Evolutionary conservation across 2,113 vertebrate species (phyloP), one percentile per base, ranked within the genome.

Genomic region (Polypterus bichir): DNA sequence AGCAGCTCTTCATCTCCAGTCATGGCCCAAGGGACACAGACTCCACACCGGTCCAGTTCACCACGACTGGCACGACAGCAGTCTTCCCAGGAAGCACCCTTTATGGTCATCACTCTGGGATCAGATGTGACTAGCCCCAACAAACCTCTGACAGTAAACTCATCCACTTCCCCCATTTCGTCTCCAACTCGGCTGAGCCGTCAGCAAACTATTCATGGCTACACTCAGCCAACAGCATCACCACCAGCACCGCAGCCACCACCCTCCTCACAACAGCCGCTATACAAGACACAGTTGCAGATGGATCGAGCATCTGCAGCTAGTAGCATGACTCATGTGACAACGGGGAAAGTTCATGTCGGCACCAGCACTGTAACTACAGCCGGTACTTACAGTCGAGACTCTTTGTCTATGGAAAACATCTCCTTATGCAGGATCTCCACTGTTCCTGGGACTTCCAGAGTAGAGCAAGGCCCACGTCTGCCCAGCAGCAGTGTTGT

Each of bases 401-500:
- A 86, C 44, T 78, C 91, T 0, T 76, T 94, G 11, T 93, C 91
- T 3, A 81, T 86, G 0, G 92, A 97, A 82, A 94, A 92, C 71
- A 92, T 93, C 70, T 92, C 91, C 10, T 73, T 91, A 4, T 93
- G 89, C 80, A 90, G 91, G 73, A 92, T 94, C 59, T 92, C 93
- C 59, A 93, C 88, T 51, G 66, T 92, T 64, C 87, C 88, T 0
- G 89, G 90, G n/a, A 92, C 88, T 0, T 89, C 90, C 49, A 80
- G 84, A 51, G 87, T 93, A 1, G 89, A 89, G 62, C 94, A 93
- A 5, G 80, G 85, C 4, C 89, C 90, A 73, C 84, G 85, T 71
- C 72, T 69, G 3, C 73, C 82, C 0, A 80, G 79, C 63, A 81
- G 80, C 53, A 92, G 82, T 0, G 83, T 94, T 7, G 87, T 99